phyloP scores from a whole-genome alignment of 1,140 invertebrate genomes.

The Bombus sylvicola region DNA sequence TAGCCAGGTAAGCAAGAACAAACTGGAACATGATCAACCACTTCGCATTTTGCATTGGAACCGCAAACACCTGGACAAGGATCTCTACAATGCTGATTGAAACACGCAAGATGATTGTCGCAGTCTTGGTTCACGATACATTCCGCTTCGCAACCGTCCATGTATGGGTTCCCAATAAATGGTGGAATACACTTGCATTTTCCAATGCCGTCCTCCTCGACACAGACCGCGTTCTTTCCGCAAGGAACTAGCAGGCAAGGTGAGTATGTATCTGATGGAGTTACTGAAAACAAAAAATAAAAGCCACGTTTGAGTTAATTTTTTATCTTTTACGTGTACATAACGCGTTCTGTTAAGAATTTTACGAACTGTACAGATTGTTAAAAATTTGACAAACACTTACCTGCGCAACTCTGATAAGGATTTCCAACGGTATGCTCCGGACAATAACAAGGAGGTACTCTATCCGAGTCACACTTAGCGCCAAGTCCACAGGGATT shows the following conservation, averaged over 20 bases:
- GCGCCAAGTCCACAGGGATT: slow-evolving; percentile 92
- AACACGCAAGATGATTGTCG: slow-evolving; percentile 89
- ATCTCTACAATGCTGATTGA: slow-evolving; percentile 92
- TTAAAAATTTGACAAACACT: slow-evolving; percentile 14
- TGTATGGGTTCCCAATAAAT: slow-evolving; percentile 92
- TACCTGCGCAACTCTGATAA: slow-evolving; percentile 87
- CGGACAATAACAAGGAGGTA: slow-evolving; percentile 92
- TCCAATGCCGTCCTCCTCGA: slow-evolving; percentile 86
- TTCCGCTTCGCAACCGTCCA: slow-evolving; percentile 90
- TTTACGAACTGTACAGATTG: not conserved
- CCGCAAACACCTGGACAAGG: slow-evolving; percentile 94
- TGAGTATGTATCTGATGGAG: slow-evolving; percentile 80
- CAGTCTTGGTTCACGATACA: slow-evolving; percentile 92
- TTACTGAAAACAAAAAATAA: slow-evolving; percentile 26
- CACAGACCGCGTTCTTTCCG: slow-evolving; percentile 91
- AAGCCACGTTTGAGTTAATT: not conserved
- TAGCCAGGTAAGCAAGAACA: slow-evolving; percentile 90
- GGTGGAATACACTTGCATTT: slow-evolving; percentile 92
- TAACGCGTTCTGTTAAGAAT: not conserved
- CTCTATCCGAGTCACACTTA: slow-evolving; percentile 89
- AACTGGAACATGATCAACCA: slow-evolving; percentile 91
- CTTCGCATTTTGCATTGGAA: slow-evolving; percentile 89
- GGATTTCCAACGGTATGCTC: slow-evolving; percentile 90
- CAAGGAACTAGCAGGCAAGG: slow-evolving; percentile 92
- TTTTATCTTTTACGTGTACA: not conserved